Evolutionary conservation across 1,140 invertebrate genomes (phyloP).

Genomic region (Macrobrachium rosenbergii): DNA sequence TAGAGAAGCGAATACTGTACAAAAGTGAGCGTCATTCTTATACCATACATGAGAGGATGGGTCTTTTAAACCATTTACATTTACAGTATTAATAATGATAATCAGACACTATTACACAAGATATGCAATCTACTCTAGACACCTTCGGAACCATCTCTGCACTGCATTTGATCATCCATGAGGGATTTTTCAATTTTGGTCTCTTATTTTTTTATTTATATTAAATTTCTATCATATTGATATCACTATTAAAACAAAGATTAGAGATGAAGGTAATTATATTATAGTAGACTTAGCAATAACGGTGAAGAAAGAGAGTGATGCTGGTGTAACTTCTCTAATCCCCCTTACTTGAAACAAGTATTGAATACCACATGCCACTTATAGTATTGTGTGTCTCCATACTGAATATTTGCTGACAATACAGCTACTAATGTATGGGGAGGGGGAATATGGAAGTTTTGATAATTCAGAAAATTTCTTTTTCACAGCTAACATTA

Average conservation of each 20-base stretch:
- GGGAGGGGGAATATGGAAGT: conserved; percentile 18
- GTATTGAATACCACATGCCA: background rate
- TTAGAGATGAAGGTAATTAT: conserved; percentile 49
- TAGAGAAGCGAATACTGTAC: conserved; percentile 62
- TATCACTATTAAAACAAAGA: conserved; percentile 60
- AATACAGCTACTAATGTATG: too few species aligned
- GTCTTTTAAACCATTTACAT: conserved; percentile 60
- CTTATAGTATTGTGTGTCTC: background rate
- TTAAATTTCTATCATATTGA: conserved; percentile 57
- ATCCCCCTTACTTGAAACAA: conserved; percentile 31
- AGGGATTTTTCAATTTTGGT: conserved; percentile 61
- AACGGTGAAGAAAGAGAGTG: conserved; percentile 37
- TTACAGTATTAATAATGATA: conserved; percentile 43
- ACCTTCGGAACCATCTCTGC: conserved; percentile 58
- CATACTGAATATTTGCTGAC: conserved; percentile 8
- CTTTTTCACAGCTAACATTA: conserved; percentile 40
- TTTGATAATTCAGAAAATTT: conserved; percentile 40
- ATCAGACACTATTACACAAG: conserved; percentile 59
- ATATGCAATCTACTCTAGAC: conserved; percentile 61
- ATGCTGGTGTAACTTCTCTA: conserved; percentile 45
- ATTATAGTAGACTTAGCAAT: conserved; percentile 47
- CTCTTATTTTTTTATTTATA: conserved; percentile 42
- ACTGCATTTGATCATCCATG: conserved; percentile 41
- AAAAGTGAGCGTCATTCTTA: conserved; percentile 62
- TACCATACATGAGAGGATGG: conserved; percentile 62